Evolutionary conservation across 92 coral and sea anemone species (phyloP), one percentile per base, ranked within the genome.

Genomic region (Scolanthus callimorphus): DNA sequence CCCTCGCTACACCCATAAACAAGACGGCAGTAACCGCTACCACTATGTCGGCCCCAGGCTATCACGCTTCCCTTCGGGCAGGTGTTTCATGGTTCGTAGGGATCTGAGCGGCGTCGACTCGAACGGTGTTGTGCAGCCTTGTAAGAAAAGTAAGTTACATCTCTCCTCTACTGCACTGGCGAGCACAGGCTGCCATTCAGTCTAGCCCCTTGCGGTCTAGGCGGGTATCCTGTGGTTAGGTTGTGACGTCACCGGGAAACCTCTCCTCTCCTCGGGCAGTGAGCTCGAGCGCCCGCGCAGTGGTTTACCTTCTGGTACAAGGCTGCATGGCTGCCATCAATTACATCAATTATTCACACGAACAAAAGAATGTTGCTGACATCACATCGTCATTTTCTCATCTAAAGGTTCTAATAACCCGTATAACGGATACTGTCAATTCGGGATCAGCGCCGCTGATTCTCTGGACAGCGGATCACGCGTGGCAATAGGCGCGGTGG

Each of bases 361-460:
- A n/a, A n/a, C n/a, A n/a, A n/a, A n/a, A n/a, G n/a, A n/a, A n/a
- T n/a, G n/a, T n/a, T n/a, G n/a, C n/a, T n/a, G n/a, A n/a, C n/a
- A n/a, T n/a, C n/a, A n/a, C n/a, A n/a, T n/a, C n/a, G n/a, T n/a
- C n/a, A n/a, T n/a, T n/a, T n/a, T n/a, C n/a, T n/a, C n/a, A n/a
- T n/a, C n/a, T n/a, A n/a, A n/a, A 46, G 52, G 6, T 4, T 46
- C 52, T 9, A 46, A 46, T 46, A 46, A 46, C 22, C 0, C 1
- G 12, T 13, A 11, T 2, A 57, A 49, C 17, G 95, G 81, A 6
- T 31, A 43, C 20, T 86, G 97, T 20, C 71, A 81, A 49, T 76
- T 76, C 2, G 97, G 95, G 3, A 65, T 86, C 44, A 80, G 95
- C 60, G 92, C 80, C 1, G 70, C 52, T 9, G 43, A 34, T 34